phyloP scores from a whole-genome alignment of 2,888 invertebrate genomes.

The Dioctria linearis region DNA sequence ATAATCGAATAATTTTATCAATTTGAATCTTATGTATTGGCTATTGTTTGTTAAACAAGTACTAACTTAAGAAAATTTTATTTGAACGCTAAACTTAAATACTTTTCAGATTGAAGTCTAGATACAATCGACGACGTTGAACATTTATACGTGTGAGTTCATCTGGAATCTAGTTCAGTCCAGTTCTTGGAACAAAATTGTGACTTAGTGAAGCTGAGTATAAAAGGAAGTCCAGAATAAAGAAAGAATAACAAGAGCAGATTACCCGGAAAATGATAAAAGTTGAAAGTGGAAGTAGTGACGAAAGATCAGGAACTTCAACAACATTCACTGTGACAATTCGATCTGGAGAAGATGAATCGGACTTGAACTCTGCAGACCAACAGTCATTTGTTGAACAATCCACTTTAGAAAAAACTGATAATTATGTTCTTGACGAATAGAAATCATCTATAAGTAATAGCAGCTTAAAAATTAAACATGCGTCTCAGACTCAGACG shows the following conservation, averaged over 20 bases:
- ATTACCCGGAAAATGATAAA: constrained; percentile 40
- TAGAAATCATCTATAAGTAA: background rate
- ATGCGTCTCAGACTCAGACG: background rate
- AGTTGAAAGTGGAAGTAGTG: constrained; percentile 26
- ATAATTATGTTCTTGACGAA: constrained; percentile 9
- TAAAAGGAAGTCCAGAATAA: background rate
- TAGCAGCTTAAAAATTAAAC: too few relatives aligned
- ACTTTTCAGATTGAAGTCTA: too few relatives aligned
- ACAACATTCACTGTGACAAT: constrained; percentile 28
- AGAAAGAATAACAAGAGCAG: constrained; percentile 3
- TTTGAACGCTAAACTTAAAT: too few relatives aligned
- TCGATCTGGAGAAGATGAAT: constrained; percentile 7
- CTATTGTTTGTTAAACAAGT: too few relatives aligned
- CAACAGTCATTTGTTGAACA: constrained; percentile 34
- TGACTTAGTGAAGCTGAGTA: too few relatives aligned
- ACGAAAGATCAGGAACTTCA: constrained; percentile 26
- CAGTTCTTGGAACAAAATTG: too few relatives aligned
- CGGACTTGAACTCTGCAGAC: constrained; percentile 14
- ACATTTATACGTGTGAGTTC: too few relatives aligned
- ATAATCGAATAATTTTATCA: too few relatives aligned
- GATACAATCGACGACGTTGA: too few relatives aligned
- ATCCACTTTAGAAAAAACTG: constrained; percentile 21
- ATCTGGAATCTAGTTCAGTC: too few relatives aligned
- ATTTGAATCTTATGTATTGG: too few relatives aligned
- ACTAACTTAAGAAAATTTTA: too few relatives aligned